Percentiles rank a stretch among this genome's conserved stretches.
These are phyloP conservation scores for Rhynchomys soricoides DNA, from an alignment of 2,113 vertebrate species.

Conservation along the genomic window DNA sequence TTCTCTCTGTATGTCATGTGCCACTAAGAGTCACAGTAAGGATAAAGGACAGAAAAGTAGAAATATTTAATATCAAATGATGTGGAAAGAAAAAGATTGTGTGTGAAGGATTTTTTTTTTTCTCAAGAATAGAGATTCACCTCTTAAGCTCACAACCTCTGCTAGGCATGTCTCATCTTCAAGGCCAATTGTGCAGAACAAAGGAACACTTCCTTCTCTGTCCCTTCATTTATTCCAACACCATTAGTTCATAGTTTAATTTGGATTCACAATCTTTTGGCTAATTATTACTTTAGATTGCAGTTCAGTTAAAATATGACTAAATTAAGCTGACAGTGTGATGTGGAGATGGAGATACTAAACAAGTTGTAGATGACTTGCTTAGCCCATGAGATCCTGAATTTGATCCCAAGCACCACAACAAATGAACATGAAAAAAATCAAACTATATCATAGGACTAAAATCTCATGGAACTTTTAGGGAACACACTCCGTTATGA, in stretches of 20 bases:
- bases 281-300: neutral
- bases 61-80: neutral
- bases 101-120: neutral
- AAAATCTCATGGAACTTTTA: slow-evolving; percentile 40
- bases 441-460: neutral
- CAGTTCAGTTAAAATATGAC: neutral
- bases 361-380: neutral
- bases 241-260: neutral
- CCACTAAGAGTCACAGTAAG: neutral
- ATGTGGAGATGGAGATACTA: neutral
- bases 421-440: neutral
- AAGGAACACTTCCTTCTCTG: neutral
- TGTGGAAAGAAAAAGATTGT: neutral
- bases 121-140: neutral
- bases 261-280: neutral
- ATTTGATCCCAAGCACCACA: neutral
- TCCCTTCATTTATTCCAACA: neutral
- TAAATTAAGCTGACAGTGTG: neutral
- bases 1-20: neutral
- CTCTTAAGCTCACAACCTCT: neutral
- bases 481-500: neutral
- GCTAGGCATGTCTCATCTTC: neutral
- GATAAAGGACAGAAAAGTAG: neutral
- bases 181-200: fast-evolving
- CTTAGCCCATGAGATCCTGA: too few relatives aligned